Base-by-base conservation (phyloP, 2,113 vertebrate species). In the Brachypteracias leptosomus region DNA sequence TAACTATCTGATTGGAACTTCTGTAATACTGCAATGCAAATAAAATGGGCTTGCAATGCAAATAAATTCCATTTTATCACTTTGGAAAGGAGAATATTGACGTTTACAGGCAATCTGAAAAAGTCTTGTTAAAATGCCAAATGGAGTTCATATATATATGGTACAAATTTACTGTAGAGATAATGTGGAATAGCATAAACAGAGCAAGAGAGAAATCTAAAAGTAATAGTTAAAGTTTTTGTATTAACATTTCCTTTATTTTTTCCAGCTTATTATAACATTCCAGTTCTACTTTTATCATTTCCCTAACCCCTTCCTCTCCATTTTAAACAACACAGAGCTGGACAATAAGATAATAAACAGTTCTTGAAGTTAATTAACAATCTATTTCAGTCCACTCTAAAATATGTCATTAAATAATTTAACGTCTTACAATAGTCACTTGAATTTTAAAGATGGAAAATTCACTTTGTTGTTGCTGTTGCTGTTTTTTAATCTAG, bases 261-360 rank as follows among this genome's bases (percentile, higher is more conserved):
- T 86, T 85, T 58, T 86, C 72, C 61, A 49, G 36, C 79, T 92
- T 66, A 62, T 7, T 77, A 2, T 72, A 87, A 55, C 19, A 47
- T 76, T 71, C 11, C 33, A 44, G 28, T 72, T 92, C 49, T 58
- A n/a, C 1, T 3, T 80, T 77, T 70, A 28, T 58, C 25, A 74
- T 77, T 88, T 95, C 36, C 25, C 18, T 54, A 73, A 35, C 7
- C 8, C 16, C 9, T 90, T 90, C 59, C n/a, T 81, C 31, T 72
- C 29, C 19, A 14, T 86, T 95, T 74, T 77, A 95, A 85, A 95
- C 20, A 82, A 85, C 59, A 74, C 44, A 80, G 35, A 62, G 76
- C 16, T 22, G 83, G 86, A 83, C 13, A 57, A 58, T 78, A 26
- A 94, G 54, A 70, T 61, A 94, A 92, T 90, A 86, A 95, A 82